These are phyloP conservation scores for Tenthredo scrophulariae DNA, from an alignment of 2,888 invertebrate species.

Conservation along the genomic window DNA sequence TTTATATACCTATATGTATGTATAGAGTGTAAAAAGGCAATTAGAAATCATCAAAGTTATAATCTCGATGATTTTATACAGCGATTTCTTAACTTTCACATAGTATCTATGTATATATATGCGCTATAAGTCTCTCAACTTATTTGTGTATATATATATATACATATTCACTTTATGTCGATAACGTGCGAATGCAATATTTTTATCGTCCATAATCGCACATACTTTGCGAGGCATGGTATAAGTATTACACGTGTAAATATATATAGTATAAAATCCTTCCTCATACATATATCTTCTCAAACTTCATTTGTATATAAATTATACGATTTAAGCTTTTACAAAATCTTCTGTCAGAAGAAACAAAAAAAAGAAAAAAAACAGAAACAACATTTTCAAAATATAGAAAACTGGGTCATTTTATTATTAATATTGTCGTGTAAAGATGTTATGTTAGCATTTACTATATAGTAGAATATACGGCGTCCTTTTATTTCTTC, in stretches of 20 bases:
- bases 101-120: too few relatives aligned
- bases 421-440: conserved; percentile 51
- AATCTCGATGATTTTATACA: conserved; percentile 4
- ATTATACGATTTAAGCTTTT: not conserved
- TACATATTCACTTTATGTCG: not conserved
- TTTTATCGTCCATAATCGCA: conserved; percentile 25
- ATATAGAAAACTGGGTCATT: not conserved
- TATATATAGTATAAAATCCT: not conserved
- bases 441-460: conserved; percentile 50
- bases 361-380: not conserved
- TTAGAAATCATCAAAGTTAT: conserved; percentile 4
- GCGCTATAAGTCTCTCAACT: not conserved
- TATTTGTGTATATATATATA: not conserved
- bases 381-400: not conserved
- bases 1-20: not conserved
- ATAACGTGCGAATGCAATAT: conserved; percentile 1
- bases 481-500: not conserved
- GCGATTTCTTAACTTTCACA: not conserved
- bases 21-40: not conserved
- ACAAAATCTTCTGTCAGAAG: not conserved
- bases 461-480: not conserved
- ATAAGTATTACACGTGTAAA: not conserved
- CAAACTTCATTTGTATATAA: not conserved
- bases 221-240: not conserved
- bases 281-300: not conserved